Evolutionary conservation across 2,888 invertebrate species (phyloP), one percentile per base, ranked within the genome.

Genomic region (Tipula unca): DNA sequence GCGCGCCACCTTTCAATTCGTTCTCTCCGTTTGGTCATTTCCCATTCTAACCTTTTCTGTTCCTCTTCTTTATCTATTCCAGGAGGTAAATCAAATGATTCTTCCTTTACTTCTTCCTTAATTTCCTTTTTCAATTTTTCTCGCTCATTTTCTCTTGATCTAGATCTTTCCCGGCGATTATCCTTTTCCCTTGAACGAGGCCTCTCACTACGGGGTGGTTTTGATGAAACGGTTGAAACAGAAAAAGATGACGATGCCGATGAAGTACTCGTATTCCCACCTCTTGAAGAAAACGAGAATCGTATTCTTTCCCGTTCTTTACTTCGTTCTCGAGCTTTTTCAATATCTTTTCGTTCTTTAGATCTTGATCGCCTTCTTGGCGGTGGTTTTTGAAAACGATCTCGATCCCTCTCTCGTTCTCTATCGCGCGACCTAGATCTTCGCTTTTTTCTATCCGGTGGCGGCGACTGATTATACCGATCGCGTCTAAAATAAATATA

Each of bases 1-100:
- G 97, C 97, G 84, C 99, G 92, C 98, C 98, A 99, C 85, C 98
- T 93, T 90, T 99, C 99, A 87, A 99, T 98, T 85, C 99, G 94
- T 88, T 99, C 98, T 0, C 98, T 93, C 3, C 99, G 93, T 90
- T 97, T 98, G 89, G 97, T 97, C 98, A 99, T 99, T 92, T 99
- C 98, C 20, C 95, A 92, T 90, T 99, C 99, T 35, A 99, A 91
- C 35, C 96, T 94, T 88, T 95, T 95, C 89, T 97, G 97, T 89
- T 97, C 97, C 89, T 96, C 97, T 91, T 98, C 98, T 93, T 96
- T 89, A 85, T 94, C 90, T 89, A 93, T 93, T 4, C 93, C 92
- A 88, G 94, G 94, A 88, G 94, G 94, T 88, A 93, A 94, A 29
- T 94, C 93, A 35, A 92, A 91, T 86, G 92, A 92, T 87, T 93